A percentile compares a stretch with the other conserved stretches of the same genome.
Evolutionary conservation across 2,888 invertebrate genomes (phyloP).

Genomic region (Plagiodera versicolora): DNA sequence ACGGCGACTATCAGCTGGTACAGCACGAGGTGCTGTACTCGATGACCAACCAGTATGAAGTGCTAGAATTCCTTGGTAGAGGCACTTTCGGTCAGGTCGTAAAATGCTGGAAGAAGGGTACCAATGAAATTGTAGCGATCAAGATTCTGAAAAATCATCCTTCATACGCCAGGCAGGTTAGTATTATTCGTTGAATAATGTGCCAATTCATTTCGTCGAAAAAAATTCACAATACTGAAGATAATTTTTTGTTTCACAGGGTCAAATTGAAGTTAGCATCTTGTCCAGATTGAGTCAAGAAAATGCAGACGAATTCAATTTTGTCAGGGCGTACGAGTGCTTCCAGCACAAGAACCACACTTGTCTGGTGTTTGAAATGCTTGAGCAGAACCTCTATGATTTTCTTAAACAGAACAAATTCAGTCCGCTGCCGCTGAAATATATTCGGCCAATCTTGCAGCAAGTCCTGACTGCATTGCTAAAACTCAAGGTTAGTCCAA

Average conservation of each 20-base stretch:
- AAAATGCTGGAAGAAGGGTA: slow-evolving; percentile 99
- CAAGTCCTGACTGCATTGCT: slow-evolving; percentile 89
- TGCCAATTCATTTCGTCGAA: too few relatives aligned
- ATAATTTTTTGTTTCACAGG: too few relatives aligned
- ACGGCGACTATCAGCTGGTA: slow-evolving; percentile 98
- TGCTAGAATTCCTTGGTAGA: slow-evolving; percentile 97
- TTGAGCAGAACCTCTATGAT: slow-evolving; percentile 99
- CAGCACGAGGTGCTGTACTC: slow-evolving; percentile 98
- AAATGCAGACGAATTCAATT: slow-evolving; percentile 99
- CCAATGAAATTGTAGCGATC: slow-evolving; percentile 99
- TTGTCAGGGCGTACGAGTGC: slow-evolving; percentile 99
- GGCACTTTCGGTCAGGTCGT: slow-evolving; percentile 99
- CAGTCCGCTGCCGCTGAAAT: slow-evolving; percentile 96
- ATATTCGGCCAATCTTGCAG: slow-evolving; percentile 97
- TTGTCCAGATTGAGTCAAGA: slow-evolving; percentile 91
- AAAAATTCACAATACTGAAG: too few relatives aligned
- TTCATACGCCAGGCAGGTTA: slow-evolving; percentile 92
- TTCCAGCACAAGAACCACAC: slow-evolving; percentile 99
- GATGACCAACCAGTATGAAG: slow-evolving; percentile 93
- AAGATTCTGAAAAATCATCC: slow-evolving; percentile 99
- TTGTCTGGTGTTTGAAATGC: slow-evolving; percentile 99
- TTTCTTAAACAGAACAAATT: slow-evolving; percentile 99
- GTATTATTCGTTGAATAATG: slow-evolving; percentile 12
- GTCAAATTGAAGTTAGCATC: slow-evolving; percentile 99
- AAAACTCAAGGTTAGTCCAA: slow-evolving; percentile 76